Evolutionary conservation across 2,113 vertebrate species (phyloP), one percentile per base, ranked within the genome.

Genomic region (Phaethornis superciliosus): DNA sequence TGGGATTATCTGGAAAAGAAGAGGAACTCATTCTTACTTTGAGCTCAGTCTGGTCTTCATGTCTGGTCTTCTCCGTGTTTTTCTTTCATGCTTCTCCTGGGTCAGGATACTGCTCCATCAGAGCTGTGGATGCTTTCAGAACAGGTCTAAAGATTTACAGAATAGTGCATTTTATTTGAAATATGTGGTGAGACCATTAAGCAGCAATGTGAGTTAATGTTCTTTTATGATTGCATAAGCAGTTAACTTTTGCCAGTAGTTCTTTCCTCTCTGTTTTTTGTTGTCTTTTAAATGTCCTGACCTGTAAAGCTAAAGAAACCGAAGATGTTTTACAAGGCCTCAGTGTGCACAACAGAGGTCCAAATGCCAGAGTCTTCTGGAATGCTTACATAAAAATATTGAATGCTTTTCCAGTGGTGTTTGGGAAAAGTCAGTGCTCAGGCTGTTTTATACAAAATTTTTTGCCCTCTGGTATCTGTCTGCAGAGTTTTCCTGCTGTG

Each of bases 181-280:
- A 27, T 5, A 1, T 0, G 5, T 17, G 6, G 2, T 28, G 37
- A 35, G 32, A 44, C 10, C 7, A 0, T 13, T 5, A 4, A 17
- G 35, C 46, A 17, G 16, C 7, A 15, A 12, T 7, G 10, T 37
- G 19, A 4, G 6, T 49, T 49, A 8, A 10, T 32, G 17, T 20
- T 79, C 28, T 56, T 32, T 35, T 14, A 6, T 46, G 42, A 20
- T 19, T 85, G 33, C 30, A 19, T 18, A 67, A 63, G 55, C 21
- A 30, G 22, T 60, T 69, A 19, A 19, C 40, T 89, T 81, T 2
- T 21, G 22, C 4, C 33, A 15, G 6, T 4, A 28, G 26, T 27
- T 10, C 27, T 32, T 64, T 46, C 51, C 22, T 52, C 70, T 70
- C 51, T 42, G 0, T 44, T 91, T 71, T 54, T 82, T 10, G 9